phyloP scores from a whole-genome alignment of 2,113 vertebrate species.

The Neotoma lepida region DNA sequence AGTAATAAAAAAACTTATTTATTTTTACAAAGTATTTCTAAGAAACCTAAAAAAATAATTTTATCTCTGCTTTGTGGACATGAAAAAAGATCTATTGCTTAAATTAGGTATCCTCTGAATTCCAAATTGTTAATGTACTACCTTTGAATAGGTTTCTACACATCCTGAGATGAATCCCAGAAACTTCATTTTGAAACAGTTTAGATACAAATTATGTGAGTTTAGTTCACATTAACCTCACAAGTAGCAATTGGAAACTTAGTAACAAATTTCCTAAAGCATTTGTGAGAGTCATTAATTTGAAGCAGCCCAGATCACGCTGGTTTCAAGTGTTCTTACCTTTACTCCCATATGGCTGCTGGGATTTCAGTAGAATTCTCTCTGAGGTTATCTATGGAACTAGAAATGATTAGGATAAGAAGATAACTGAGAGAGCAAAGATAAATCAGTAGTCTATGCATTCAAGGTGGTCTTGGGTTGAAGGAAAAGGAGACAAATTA shows the following conservation, averaged over 20 bases:
- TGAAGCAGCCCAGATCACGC: not conserved
- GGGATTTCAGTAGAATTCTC: not conserved
- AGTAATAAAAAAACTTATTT: not conserved
- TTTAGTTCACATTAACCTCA: not conserved
- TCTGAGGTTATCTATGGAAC: not conserved
- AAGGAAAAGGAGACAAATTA: not conserved
- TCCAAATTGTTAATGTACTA: not conserved
- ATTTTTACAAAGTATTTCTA: constrained; percentile 11
- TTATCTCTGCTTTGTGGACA: not conserved
- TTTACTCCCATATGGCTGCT: not conserved
- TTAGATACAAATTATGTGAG: not conserved
- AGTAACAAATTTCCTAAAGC: not conserved
- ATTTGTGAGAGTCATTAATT: not conserved
- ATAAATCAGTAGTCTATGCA: not conserved
- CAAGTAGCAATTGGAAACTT: not conserved
- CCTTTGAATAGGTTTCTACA: not conserved
- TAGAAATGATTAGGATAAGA: not conserved
- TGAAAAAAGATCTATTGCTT: not conserved
- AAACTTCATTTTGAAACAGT: not conserved
- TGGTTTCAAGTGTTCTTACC: not conserved
- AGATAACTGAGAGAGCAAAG: not conserved
- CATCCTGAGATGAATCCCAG: not conserved
- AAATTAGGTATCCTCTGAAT: not conserved
- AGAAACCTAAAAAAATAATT: not conserved
- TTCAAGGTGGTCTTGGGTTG: not conserved